These are phyloP conservation scores for Anthophora plumipes DNA, from an alignment of 2,888 invertebrate species.

Conservation along the genomic window DNA sequence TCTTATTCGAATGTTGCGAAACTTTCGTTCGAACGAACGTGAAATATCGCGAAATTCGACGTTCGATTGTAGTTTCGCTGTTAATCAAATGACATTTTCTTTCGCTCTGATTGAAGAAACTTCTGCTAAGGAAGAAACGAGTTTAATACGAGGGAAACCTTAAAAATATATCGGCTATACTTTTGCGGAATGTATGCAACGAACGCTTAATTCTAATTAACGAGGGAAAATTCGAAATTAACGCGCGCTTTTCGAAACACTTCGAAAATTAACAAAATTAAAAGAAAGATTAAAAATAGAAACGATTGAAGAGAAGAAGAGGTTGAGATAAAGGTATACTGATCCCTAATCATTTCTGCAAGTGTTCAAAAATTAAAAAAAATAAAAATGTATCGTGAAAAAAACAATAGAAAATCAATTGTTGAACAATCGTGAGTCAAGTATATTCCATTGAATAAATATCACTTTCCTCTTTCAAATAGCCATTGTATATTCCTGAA, in stretches of 20 bases:
- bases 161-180: slow-evolving; percentile 17
- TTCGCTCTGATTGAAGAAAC: too few species aligned
- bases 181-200: slow-evolving; percentile 1
- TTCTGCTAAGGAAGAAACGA: not conserved
- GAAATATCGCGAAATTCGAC: not conserved
- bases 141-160: not conserved
- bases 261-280: not conserved
- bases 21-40: not conserved
- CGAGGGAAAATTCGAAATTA: not conserved
- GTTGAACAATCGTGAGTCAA: too few species aligned
- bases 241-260: slow-evolving; percentile 7
- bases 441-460: too few species aligned
- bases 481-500: too few species aligned
- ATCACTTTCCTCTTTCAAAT: too few species aligned
- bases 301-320: too few species aligned
- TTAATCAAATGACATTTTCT: slow-evolving; percentile 28
- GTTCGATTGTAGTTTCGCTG: slow-evolving; percentile 18
- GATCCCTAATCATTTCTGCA: too few species aligned
- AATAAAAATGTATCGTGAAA: too few species aligned
- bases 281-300: too few species aligned
- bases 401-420: too few species aligned
- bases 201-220: slow-evolving; percentile 18
- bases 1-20: slow-evolving; percentile 1
- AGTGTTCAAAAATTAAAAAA: too few species aligned
- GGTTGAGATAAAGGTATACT: too few species aligned